phyloP scores from a whole-genome alignment of 1,140 invertebrate species.

The Ceratosolen fusciceps region DNA sequence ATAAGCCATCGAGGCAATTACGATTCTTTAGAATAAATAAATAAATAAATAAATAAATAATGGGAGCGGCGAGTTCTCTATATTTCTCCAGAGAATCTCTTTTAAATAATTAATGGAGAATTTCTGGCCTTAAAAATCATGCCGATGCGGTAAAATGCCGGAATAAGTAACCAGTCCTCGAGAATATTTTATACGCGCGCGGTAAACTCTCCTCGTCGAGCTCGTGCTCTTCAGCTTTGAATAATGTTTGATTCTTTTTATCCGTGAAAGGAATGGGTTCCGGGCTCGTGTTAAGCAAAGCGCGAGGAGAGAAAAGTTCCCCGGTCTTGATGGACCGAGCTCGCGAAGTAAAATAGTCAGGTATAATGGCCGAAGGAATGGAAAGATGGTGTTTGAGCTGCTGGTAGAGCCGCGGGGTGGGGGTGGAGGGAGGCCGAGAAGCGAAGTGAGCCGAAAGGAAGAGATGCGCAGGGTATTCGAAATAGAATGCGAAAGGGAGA shows the following conservation, averaged over 20 bases:
- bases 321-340: neutral
- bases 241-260: constrained; percentile 28
- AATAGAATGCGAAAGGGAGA: neutral
- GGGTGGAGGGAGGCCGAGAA: neutral
- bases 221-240: constrained; percentile 13
- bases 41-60: no score
- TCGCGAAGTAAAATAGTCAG: neutral
- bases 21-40: no score
- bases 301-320: constrained; percentile 17
- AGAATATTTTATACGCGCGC: constrained; percentile 21
- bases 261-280: neutral
- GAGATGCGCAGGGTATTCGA: neutral
- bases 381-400: neutral
- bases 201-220: neutral
- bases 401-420: neutral
- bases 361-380: constrained; percentile 17
- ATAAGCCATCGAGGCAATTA: no score
- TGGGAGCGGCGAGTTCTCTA: no score
- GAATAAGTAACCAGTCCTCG: constrained; percentile 5
- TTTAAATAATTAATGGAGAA: no score
- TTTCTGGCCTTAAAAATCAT: neutral
- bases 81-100: no score
- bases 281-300: neutral
- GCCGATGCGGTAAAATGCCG: neutral
- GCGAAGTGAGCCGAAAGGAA: no score